Conservation (phyloP, 2,797 vertebrate genomes). For the Synaphobranchus kaupii region DNA sequence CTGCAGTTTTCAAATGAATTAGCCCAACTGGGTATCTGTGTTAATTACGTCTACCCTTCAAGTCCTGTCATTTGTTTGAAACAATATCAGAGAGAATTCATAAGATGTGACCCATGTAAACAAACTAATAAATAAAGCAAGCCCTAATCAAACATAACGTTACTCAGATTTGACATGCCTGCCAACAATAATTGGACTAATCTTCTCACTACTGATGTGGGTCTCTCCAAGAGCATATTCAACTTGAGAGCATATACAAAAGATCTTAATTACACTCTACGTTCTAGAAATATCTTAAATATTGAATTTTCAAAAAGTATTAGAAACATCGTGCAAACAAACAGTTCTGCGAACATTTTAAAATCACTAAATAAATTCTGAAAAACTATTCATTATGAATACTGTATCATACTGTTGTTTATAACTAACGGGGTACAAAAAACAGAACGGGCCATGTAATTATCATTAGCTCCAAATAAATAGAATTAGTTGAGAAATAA, state of each 20-base stretch:
- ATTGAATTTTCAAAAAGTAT: neutral
- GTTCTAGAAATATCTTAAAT: neutral
- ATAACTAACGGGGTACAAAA: neutral
- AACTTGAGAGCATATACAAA: neutral
- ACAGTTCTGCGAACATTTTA: no score
- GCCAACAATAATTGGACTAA: constrained; percentile 3
- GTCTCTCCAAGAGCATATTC: neutral
- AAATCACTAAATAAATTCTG: neutral
- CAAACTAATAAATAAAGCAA: constrained; percentile 18
- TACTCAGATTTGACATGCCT: neutral
- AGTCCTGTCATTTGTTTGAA: neutral
- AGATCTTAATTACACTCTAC: neutral
- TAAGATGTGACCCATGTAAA: constrained; percentile 14
- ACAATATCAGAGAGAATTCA: constrained; percentile 17
- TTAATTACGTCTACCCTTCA: neutral
- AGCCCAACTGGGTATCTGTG: neutral
- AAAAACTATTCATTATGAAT: neutral
- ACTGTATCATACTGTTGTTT: neutral
- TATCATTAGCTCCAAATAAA: neutral
- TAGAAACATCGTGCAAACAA: neutral
- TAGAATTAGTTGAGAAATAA: neutral
- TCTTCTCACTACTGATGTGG: neutral
- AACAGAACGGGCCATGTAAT: neutral
- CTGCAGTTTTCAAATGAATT: no score
- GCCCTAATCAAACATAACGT: neutral